Percentiles rank a stretch among this genome's conserved stretches.
phyloP scores from a whole-genome alignment of 2,888 invertebrate species.

The Cryptocephalus primarius region DNA sequence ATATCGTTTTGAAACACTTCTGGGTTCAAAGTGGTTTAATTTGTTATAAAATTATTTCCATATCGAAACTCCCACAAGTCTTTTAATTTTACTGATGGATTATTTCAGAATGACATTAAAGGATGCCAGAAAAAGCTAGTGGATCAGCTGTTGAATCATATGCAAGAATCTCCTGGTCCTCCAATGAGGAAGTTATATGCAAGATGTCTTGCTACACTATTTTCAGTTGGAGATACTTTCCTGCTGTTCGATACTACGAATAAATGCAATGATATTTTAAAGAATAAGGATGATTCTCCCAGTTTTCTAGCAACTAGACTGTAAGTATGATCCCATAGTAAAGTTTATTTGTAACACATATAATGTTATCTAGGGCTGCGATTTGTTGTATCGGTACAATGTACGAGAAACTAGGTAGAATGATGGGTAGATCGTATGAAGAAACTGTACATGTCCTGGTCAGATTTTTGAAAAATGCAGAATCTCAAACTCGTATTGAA shows the following conservation, averaged over 20 bases:
- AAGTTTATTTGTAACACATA: background rate
- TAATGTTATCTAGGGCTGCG: slow-evolving; percentile 62
- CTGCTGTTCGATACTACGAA: slow-evolving; percentile 94
- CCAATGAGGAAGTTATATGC: slow-evolving; percentile 88
- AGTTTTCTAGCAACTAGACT: slow-evolving; percentile 88
- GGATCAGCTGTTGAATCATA: slow-evolving; percentile 81
- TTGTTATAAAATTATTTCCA: too few relatives aligned
- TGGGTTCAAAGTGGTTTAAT: too few relatives aligned
- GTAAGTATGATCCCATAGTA: slow-evolving; percentile 47
- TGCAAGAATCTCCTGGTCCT: slow-evolving; percentile 85
- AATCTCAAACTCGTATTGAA: slow-evolving; percentile 92
- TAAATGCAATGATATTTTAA: slow-evolving; percentile 93
- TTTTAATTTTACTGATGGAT: background rate
- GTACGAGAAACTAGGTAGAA: slow-evolving; percentile 95
- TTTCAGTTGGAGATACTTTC: slow-evolving; percentile 96
- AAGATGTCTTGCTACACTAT: slow-evolving; percentile 83
- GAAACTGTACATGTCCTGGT: slow-evolving; percentile 91
- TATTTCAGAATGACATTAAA: slow-evolving; percentile 82
- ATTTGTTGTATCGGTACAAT: slow-evolving; percentile 92
- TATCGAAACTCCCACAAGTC: too few relatives aligned
- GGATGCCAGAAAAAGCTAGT: slow-evolving; percentile 93
- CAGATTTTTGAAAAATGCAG: slow-evolving; percentile 82
- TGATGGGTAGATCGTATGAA: slow-evolving; percentile 98
- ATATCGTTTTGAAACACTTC: too few relatives aligned
- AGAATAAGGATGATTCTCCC: slow-evolving; percentile 95